phyloP scores from a whole-genome alignment of 2,113 vertebrate genomes.

The Phalacrocorax pelagicus region DNA sequence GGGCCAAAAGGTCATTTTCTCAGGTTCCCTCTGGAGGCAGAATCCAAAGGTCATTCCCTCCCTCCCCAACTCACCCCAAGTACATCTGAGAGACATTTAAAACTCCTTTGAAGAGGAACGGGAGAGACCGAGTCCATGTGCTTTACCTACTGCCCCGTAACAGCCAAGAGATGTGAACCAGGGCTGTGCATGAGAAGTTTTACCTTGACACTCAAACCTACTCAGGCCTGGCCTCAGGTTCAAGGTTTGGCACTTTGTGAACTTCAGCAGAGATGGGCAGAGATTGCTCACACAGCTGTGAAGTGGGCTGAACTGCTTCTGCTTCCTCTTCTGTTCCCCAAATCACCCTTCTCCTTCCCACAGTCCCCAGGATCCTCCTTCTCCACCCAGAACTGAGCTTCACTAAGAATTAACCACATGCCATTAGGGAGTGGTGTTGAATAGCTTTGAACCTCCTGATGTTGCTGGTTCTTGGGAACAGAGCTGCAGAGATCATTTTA shows the following conservation, averaged over 20 bases:
- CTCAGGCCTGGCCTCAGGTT: neutral
- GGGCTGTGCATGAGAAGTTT: neutral
- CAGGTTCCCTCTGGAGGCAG: conserved; percentile 59
- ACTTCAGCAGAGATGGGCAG: neutral
- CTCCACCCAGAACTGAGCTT: neutral
- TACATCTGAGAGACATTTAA: conserved; percentile 20
- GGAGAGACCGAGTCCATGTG: neutral
- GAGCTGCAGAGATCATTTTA: neutral
- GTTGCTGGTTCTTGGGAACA: neutral
- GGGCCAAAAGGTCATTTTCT: conserved; percentile 72
- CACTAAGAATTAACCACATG: neutral
- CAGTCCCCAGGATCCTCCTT: neutral
- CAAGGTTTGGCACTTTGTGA: neutral
- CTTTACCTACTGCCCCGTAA: neutral
- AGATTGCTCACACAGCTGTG: neutral
- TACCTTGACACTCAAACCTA: neutral
- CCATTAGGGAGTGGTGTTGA: neutral
- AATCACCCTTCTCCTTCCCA: neutral
- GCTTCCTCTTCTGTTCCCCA: neutral
- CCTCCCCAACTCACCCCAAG: conserved; percentile 2
- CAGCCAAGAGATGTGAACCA: neutral
- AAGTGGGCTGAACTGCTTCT: neutral
- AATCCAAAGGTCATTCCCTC: conserved; percentile 61
- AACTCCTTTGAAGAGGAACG: neutral
- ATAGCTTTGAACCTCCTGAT: neutral